Evolutionary conservation across 2,113 vertebrate species (phyloP), one percentile per base, ranked within the genome.

Genomic region (Aix galericulata): DNA sequence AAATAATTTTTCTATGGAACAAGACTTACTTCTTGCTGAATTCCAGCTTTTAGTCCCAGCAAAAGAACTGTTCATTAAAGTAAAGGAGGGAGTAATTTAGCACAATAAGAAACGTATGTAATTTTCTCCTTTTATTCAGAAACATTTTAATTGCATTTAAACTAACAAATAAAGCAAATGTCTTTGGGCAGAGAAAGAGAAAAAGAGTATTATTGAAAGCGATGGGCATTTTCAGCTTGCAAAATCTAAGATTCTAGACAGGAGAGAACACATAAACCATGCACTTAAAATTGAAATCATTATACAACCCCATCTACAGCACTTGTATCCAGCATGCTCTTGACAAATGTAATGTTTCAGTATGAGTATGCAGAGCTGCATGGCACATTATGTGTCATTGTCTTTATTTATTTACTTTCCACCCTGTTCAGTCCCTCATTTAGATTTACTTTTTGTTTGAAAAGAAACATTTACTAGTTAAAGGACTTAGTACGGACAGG

Each of bases 21-120:
- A 20, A 66, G 23, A 42, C 13, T 17, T 46, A 42, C 13, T 17
- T 46, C 6, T 85, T 69, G 52, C 42, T 68, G 46, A 77, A 46
- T 56, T 83, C 86, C 40, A 62, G 0, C 3, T 80, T 91, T 87
- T 74, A 89, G 58, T 74, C 8, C 6, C 20, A 74, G 13, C 14
- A 55, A 53, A 14, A 69, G 4, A 86, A 53, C 18, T 40, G 6
- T 17, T 75, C 13, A 80, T 44, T 82, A 79, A 72, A 91, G 1
- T 2, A 2, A 67, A 55, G 11, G 4, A 40, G 6, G 1, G 4
- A 44, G 0, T 31, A 50, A 50, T 69, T 21, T 56, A 56, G 29
- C 53, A 29, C 34, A 40, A 63, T 6, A 32, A n/a, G 13, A 34
- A 40, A 34, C 36, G 2, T 14, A 29, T n/a, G 4, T 29, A 4